These are phyloP conservation scores for Diceros bicornis DNA, from an alignment of 2,797 vertebrate species.

Conservation along the genomic window DNA sequence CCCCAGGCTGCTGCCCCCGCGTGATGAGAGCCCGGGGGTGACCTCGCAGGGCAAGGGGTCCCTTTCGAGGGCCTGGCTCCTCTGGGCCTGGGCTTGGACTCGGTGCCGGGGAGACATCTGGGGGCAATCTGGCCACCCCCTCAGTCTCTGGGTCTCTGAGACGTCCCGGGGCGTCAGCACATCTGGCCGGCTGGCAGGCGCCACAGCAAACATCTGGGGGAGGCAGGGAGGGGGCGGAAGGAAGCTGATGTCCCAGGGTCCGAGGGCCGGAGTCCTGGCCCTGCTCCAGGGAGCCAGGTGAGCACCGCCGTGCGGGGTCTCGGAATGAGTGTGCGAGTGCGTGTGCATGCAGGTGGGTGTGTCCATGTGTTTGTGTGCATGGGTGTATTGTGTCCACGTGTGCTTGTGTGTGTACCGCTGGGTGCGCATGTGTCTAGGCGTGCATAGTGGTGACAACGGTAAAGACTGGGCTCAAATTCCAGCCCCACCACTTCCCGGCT, in stretches of 20 bases:
- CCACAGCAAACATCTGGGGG: conserved; percentile 62
- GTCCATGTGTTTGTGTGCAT: not conserved
- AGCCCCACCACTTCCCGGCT: not conserved
- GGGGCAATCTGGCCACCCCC: not conserved
- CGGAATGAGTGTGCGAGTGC: fast-evolving
- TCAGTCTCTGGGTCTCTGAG: conserved; percentile 3
- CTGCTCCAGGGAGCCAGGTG: conserved; percentile 50
- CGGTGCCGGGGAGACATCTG: not conserved
- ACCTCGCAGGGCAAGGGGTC: not conserved
- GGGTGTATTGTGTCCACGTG: not conserved
- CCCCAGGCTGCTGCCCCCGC: fast-evolving
- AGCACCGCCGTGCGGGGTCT: not conserved
- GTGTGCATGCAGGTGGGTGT: no score
- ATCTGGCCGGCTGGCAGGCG: conserved; percentile 65
- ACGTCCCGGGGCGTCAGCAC: not conserved
- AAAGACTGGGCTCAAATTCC: not conserved
- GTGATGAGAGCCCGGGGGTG: fast-evolving
- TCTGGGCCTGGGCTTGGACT: not conserved
- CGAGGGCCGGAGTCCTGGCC: conserved; percentile 31
- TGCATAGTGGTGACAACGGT: not conserved
- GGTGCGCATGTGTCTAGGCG: not conserved
- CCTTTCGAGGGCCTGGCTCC: not conserved
- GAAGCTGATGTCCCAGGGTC: not conserved
- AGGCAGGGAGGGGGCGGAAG: not conserved
- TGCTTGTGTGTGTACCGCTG: fast-evolving